Evolutionary conservation across 2,797 vertebrate genomes (phyloP).

Genomic region (Esox masquinongy): DNA sequence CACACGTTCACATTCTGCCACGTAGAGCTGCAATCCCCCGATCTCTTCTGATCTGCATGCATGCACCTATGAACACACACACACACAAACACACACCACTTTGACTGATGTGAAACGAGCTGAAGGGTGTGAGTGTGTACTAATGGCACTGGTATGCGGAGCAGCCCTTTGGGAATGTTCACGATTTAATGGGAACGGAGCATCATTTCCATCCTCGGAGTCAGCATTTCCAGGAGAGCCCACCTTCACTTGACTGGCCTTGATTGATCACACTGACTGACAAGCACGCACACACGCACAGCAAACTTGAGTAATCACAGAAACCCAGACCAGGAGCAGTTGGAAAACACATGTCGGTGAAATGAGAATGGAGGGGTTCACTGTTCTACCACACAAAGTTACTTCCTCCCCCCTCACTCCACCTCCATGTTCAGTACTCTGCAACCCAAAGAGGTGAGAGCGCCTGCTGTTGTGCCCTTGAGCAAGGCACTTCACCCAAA

Average conservation of each 20-base stretch:
- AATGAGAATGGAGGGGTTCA: background rate
- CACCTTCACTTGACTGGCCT: conserved; percentile 12
- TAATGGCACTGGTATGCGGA: background rate
- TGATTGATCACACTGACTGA: background rate
- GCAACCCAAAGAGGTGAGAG: no score
- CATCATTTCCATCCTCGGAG: conserved; percentile 9
- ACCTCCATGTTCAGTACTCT: no score
- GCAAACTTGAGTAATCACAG: conserved; percentile 31
- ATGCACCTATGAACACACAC: conserved; percentile 11
- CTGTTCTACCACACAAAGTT: no score
- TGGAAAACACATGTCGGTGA: conserved; percentile 28
- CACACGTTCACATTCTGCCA: background rate
- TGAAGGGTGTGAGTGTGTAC: background rate
- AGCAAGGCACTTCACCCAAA: no score
- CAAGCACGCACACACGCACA: background rate
- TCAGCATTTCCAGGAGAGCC: conserved; percentile 21
- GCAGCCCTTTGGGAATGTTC: background rate
- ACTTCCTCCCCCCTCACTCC: background rate
- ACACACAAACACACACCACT: conserved; percentile 16
- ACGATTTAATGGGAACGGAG: conserved; percentile 23
- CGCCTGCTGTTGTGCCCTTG: no score
- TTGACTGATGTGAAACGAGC: background rate
- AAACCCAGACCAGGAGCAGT: conserved; percentile 30
- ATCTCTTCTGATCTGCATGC: background rate
- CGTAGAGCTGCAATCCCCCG: conserved; percentile 4